phyloP scores from a whole-genome alignment of 2,888 invertebrate species.

The Ethmia dodecea region DNA sequence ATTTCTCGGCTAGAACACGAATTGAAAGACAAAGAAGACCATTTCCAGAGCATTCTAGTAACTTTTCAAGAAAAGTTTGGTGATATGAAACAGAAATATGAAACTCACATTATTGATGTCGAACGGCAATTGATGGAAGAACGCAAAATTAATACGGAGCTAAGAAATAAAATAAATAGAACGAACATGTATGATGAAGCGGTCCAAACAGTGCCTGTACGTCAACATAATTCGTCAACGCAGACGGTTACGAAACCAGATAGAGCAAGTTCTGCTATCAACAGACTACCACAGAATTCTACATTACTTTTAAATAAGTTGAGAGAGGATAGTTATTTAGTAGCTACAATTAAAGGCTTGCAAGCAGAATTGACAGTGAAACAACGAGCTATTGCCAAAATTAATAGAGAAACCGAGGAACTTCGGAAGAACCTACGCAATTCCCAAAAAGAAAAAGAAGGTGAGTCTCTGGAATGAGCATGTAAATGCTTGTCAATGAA shows the following conservation, averaged over 20 bases:
- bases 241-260: slow-evolving; percentile 59
- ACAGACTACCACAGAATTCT: slow-evolving; percentile 75
- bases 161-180: slow-evolving; percentile 74
- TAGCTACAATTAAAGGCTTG: slow-evolving; percentile 88
- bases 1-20: slow-evolving; percentile 84
- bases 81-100: slow-evolving; percentile 87
- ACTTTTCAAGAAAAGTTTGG: slow-evolving; percentile 87
- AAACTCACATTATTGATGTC: slow-evolving; percentile 84
- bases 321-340: slow-evolving; percentile 86
- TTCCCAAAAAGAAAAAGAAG: slow-evolving; percentile 86
- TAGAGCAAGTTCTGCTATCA: slow-evolving; percentile 64
- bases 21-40: slow-evolving; percentile 82
- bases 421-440: slow-evolving; percentile 85
- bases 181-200: slow-evolving; percentile 46
- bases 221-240: slow-evolving; percentile 38
- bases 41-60: slow-evolving; percentile 82
- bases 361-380: slow-evolving; percentile 85
- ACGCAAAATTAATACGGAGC: slow-evolving; percentile 61
- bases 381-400: slow-evolving; percentile 83
- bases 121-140: slow-evolving; percentile 80
- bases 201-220: slow-evolving; percentile 66
- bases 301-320: slow-evolving; percentile 64
- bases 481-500: neutral
- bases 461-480: slow-evolving; percentile 40
- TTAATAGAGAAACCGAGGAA: slow-evolving; percentile 87